Evolutionary conservation across 2,888 invertebrate genomes (phyloP), one percentile per base, ranked within the genome.

Genomic region (Blera fallax): DNA sequence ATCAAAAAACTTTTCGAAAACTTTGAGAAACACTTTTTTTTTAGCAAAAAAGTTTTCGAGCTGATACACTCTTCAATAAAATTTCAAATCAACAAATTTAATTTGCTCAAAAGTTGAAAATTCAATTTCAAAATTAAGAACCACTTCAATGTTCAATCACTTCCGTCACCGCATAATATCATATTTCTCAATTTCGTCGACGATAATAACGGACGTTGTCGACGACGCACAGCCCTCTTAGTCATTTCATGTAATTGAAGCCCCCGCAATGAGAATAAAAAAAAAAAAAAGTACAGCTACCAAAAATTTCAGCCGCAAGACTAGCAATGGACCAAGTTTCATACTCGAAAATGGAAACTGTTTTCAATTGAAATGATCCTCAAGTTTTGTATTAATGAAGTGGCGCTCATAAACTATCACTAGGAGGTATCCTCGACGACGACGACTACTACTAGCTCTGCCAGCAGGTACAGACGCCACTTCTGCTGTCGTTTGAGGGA

Each of bases 361-460:
- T 54, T 64, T 64, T 77, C 72, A 77, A 82, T 77, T 77, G 72
- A 82, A 77, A 82, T 82, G 58, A 76, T 77, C 70, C 65, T 77
- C 56, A 77, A 82, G 76, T 82, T 72, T 54, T 72, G 65, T 65
- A 72, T 77, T 82, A 82, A 82, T 82, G 82, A 82, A 82, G 82
- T 82, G 82, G 72, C 77, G 82, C 54, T 43, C 54, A 54, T 62
- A 74, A 74, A 74, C 73, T 74, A 74, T 64, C 43, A 64, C 74
- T 54, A 64, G 24, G 27, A 72, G 37, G 60, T 72, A 48, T 48
- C 60, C 37, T 8, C 1, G 48, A 18, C 64, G 11, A 43, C 18
- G n/a, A n/a, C n/a, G n/a, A n/a, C n/a, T n/a, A n/a, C n/a, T n/a
- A n/a, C n/a, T n/a, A n/a, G n/a, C n/a, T n/a, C n/a, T 14, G 45